These are phyloP conservation scores for Typhlomys cinereus DNA, from an alignment of 2,113 vertebrate species.

Conservation along the genomic window DNA sequence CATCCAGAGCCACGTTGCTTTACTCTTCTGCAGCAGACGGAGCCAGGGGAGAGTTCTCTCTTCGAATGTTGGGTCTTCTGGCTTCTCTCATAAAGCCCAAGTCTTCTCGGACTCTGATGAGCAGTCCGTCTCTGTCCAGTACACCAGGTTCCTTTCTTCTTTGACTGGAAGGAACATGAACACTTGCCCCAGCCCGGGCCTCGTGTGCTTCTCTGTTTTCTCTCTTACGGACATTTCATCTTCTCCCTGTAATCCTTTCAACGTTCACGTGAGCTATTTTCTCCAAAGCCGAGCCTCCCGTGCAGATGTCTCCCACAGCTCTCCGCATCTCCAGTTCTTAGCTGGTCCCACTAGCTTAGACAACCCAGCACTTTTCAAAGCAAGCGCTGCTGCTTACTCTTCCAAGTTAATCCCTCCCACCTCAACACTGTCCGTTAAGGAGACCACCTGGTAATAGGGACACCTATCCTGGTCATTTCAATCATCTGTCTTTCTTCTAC, in stretches of 20 bases:
- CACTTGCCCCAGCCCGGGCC: not conserved
- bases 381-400: not conserved
- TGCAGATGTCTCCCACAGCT: too few relatives aligned
- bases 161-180: not conserved
- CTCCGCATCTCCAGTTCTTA: not conserved
- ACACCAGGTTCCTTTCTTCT: not conserved
- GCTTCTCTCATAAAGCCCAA: fast-evolving
- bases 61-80: not conserved
- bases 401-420: not conserved
- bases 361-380: not conserved
- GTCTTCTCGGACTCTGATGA: not conserved
- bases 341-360: not conserved
- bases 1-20: not conserved
- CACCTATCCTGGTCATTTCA: too few relatives aligned
- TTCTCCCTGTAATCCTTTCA: not conserved
- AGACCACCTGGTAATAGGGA: not conserved
- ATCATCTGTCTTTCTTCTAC: not conserved
- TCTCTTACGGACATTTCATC: not conserved
- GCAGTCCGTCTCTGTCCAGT: not conserved
- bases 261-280: too few relatives aligned
- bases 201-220: not conserved
- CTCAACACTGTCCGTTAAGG: not conserved
- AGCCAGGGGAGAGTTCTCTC: not conserved
- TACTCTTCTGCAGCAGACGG: not conserved
- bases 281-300: not conserved